These are phyloP conservation scores for Apus apus DNA, from an alignment of 2,113 vertebrate genomes.

Conservation along the genomic window DNA sequence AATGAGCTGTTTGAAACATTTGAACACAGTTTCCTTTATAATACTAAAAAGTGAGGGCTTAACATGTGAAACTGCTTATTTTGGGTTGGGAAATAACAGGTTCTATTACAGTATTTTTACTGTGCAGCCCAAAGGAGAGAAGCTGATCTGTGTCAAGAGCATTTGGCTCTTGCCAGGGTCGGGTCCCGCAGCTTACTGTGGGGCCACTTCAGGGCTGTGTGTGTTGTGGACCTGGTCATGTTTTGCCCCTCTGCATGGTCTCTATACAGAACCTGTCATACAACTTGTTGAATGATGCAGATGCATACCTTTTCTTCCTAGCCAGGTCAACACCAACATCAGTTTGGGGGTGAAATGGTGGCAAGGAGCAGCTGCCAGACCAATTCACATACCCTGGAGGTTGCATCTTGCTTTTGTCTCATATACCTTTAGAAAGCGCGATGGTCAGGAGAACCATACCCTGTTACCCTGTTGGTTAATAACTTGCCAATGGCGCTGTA, in stretches of 20 bases:
- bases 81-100: background rate
- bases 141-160: background rate
- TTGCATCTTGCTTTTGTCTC: background rate
- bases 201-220: rapidly evolving
- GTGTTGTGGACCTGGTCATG: background rate
- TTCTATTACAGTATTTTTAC: background rate
- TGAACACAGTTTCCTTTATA: background rate
- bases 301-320: background rate
- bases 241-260: background rate
- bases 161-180: background rate
- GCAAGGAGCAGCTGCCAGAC: background rate
- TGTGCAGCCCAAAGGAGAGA: background rate
- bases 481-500: background rate
- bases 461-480: background rate
- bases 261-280: rapidly evolving
- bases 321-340: background rate
- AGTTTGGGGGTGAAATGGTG: background rate
- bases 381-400: rapidly evolving
- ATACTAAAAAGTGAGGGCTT: background rate
- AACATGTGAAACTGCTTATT: background rate
- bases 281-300: background rate
- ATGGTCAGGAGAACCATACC: background rate
- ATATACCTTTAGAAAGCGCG: background rate
- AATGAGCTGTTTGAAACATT: background rate
- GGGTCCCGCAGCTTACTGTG: background rate